These are phyloP conservation scores for Caranx melampygus DNA, from an alignment of 2,113 vertebrate species.

Conservation along the genomic window DNA sequence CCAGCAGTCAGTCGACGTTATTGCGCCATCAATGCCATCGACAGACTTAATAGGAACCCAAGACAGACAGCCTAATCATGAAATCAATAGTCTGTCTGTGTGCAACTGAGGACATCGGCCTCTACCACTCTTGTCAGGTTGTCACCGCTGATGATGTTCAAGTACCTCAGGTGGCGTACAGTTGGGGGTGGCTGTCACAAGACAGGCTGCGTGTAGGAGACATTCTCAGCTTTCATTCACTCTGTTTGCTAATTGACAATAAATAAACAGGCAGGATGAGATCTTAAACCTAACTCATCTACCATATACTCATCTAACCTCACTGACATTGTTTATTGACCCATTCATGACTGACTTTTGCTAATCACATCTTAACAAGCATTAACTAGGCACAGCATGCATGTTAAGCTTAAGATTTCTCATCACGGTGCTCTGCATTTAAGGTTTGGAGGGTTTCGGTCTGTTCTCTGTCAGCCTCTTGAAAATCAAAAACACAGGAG, in stretches of 20 bases:
- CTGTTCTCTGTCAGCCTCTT: neutral
- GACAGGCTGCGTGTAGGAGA: neutral
- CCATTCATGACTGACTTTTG: neutral
- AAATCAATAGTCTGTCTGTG: slow-evolving; percentile 74
- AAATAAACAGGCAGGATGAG: neutral
- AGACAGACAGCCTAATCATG: slow-evolving; percentile 73
- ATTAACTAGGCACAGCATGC: neutral
- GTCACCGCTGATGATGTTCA: slow-evolving; percentile 44
- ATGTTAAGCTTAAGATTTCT: neutral
- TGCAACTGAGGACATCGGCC: slow-evolving; percentile 46
- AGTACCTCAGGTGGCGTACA: slow-evolving; percentile 29
- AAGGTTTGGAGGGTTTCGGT: neutral
- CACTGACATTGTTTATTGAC: neutral
- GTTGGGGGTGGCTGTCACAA: neutral
- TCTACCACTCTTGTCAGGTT: slow-evolving; percentile 37
- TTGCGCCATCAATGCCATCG: slow-evolving; percentile 53
- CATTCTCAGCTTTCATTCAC: neutral
- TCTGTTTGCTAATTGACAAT: neutral
- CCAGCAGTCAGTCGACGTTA: slow-evolving; percentile 35
- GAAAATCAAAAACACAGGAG: neutral
- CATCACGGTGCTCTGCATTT: neutral
- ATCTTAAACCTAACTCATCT: neutral
- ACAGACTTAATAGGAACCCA: slow-evolving; percentile 59
- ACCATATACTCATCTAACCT: neutral
- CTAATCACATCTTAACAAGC: neutral